Evolutionary conservation across 2,888 invertebrate genomes (phyloP), one percentile per base, ranked within the genome.

Genomic region (Hemithea aestivaria): DNA sequence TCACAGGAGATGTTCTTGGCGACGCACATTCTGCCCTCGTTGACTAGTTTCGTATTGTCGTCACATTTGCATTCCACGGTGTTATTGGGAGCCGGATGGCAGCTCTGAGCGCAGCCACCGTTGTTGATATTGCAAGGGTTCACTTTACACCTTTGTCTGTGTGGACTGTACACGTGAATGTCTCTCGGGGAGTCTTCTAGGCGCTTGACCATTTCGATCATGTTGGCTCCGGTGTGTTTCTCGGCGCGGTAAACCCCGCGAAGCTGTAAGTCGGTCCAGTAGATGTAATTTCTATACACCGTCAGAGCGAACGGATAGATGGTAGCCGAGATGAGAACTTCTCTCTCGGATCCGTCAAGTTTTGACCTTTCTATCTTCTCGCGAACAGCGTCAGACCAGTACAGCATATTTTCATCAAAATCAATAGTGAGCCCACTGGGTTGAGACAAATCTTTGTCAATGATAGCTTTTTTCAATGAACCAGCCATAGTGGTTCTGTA

Each of bases 401-500:
- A 99, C 0, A 96, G 74, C 90, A 93, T 95, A 20, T 92, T 90
- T 28, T 98, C 98, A 6, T 97, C 96, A 62, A 96, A 98, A 75
- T 99, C 99, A 22, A 99, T 94, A 0, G 98, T 95, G 30, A 99
- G 80, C 1, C 99, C 99, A 52, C 97, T 97, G 0, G 99, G 98
- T 73, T 98, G 97, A 0, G 96, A 96, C 7, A 99, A 80, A 56
- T 97, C 96, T 58, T 93, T 93, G 52, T 95, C 94, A 2, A 99
- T 93, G 10, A 99, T 94, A 0, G 96, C 94, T 37, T 90, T 91
- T 61, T 96, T 95, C 42, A 96, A 76, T 0, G 97, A 97, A 2
- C 99, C 99, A 0, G 98, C 98, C 96, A 98, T 97, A 0, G 98
- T 97, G 0, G 98, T 94, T 47, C 96, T 89, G 73, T 96, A 96